A percentile compares a stretch with the other conserved stretches of the same genome.
Evolutionary conservation across 1,140 invertebrate genomes (phyloP).

Genomic region (Bicyclus anynana): DNA sequence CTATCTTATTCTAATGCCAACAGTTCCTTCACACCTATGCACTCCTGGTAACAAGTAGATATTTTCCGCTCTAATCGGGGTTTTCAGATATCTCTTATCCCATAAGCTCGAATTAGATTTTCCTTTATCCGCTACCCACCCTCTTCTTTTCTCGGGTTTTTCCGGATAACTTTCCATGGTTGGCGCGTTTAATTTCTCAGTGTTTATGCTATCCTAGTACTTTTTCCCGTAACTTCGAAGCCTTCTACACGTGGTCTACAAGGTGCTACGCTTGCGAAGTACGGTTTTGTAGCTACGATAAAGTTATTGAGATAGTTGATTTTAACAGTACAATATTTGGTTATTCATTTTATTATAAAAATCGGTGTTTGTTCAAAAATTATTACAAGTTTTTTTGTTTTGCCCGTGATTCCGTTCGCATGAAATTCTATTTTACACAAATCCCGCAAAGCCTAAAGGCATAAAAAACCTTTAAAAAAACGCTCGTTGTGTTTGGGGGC

Average conservation of each 20-base stretch:
- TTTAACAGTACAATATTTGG: too few species aligned
- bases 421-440: too few species aligned
- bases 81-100: conserved; percentile 62
- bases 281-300: too few species aligned
- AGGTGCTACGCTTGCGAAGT: conserved; percentile 11
- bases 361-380: too few species aligned
- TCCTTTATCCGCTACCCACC: conserved; percentile 38
- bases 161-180: conserved; percentile 25
- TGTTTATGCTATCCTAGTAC: conserved; percentile 38
- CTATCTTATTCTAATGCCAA: conserved; percentile 39
- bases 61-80: conserved; percentile 75
- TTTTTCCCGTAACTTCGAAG: conserved; percentile 40
- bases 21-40: conserved; percentile 29
- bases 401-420: too few species aligned
- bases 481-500: too few species aligned
- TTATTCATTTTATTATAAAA: too few species aligned
- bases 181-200: conserved; percentile 16
- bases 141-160: conserved; percentile 18
- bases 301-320: too few species aligned
- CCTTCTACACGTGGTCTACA: conserved; percentile 41
- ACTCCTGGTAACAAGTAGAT: conserved; percentile 64
- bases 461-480: too few species aligned
- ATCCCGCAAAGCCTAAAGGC: too few species aligned
- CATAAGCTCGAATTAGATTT: conserved; percentile 55
- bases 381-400: too few species aligned